phyloP scores from a whole-genome alignment of 2,888 invertebrate species.

The Hemithea aestivaria region DNA sequence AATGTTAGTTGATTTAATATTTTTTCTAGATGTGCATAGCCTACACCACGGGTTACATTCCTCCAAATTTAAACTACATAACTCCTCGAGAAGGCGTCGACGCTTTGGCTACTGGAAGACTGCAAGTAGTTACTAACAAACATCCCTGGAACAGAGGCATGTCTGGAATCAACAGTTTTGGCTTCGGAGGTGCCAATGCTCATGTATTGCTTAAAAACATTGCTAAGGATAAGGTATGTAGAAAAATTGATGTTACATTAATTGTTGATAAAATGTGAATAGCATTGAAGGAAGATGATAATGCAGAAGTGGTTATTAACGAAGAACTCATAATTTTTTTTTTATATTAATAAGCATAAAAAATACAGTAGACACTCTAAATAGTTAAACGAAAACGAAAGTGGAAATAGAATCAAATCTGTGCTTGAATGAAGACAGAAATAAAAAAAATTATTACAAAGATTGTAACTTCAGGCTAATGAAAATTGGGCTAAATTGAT shows the following conservation, averaged over 20 bases:
- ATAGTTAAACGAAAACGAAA: too few relatives aligned
- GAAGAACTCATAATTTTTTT: too few relatives aligned
- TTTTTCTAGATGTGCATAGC: constrained; percentile 82
- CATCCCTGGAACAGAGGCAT: constrained; percentile 85
- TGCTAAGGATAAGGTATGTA: constrained; percentile 72
- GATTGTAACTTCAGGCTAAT: too few relatives aligned
- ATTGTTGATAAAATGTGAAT: too few relatives aligned
- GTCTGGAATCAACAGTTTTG: constrained; percentile 93
- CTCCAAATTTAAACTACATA: constrained; percentile 91
- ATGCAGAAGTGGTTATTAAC: too few relatives aligned
- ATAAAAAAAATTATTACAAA: too few relatives aligned
- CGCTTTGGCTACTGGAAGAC: constrained; percentile 80
- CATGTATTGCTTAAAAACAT: constrained; percentile 83
- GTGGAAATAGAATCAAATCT: too few relatives aligned
- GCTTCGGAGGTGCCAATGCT: constrained; percentile 94
- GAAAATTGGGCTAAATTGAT: too few relatives aligned
- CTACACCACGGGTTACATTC: constrained; percentile 88
- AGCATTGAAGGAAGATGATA: too few relatives aligned
- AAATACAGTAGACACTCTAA: too few relatives aligned
- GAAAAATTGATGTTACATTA: neutral
- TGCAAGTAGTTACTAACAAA: constrained; percentile 86
- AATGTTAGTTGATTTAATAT: constrained; percentile 1
- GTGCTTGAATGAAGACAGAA: too few relatives aligned
- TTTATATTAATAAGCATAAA: too few relatives aligned
- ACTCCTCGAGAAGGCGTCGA: constrained; percentile 80